phyloP scores from a whole-genome alignment of 2,797 vertebrate species.

The Oceanodroma leucorhoa region DNA sequence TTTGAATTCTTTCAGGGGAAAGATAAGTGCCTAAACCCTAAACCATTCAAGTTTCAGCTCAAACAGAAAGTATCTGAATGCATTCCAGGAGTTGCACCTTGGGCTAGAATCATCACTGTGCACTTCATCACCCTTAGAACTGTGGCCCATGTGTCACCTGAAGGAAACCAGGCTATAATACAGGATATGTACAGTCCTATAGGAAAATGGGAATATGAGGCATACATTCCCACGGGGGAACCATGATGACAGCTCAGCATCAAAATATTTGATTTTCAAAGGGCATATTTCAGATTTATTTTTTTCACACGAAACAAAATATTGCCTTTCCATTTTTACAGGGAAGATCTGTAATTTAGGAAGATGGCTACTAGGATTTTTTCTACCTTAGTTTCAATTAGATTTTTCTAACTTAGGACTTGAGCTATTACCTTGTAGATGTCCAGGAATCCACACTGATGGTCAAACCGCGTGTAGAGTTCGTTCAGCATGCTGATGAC shows the following conservation, averaged over 20 bases:
- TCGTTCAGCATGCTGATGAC: slow-evolving; percentile 99
- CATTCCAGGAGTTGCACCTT: neutral
- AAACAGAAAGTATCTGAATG: neutral
- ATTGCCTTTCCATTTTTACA: neutral
- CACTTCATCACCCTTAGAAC: neutral
- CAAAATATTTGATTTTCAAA: neutral
- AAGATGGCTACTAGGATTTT: neutral
- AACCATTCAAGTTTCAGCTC: neutral
- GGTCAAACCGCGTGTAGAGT: slow-evolving; percentile 96
- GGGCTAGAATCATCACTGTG: neutral
- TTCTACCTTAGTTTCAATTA: neutral
- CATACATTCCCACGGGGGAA: neutral
- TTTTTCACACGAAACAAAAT: neutral
- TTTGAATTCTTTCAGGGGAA: neutral
- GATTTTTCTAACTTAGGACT: neutral
- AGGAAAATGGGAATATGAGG: neutral
- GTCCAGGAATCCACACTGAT: slow-evolving; percentile 97
- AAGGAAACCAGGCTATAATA: neutral
- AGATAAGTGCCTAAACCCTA: neutral
- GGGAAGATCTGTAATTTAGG: neutral
- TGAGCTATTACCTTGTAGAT: slow-evolving; percentile 91
- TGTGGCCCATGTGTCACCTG: neutral
- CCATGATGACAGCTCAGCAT: neutral
- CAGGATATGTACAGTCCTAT: neutral
- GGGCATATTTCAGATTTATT: neutral